Evolutionary conservation across 2,888 invertebrate species (phyloP), one percentile per base, ranked within the genome.

Genomic region (Apoda limacodes): DNA sequence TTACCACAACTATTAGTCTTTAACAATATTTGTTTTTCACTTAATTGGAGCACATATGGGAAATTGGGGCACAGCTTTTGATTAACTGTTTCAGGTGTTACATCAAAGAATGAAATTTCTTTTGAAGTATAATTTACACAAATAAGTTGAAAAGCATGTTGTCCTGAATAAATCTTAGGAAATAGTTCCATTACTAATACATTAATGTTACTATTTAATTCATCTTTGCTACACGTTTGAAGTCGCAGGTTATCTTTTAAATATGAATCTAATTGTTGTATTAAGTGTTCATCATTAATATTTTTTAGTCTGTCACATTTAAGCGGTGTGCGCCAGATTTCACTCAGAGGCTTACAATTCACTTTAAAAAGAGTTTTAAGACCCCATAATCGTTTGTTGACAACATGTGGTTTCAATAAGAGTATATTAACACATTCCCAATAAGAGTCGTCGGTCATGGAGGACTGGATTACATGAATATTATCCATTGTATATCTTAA

Each of bases 341-440:
- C 9, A 21, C 9, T 10, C n/a, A 30, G 22, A 25, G 48, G 34
- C 30, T 38, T 47, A 32, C 46, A 56, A 25, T 15, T 20, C 23
- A 32, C 32, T 41, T 42, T 55, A 30, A 45, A 46, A 48, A 67
- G 54, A 33, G 59, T 40, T 50, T 67, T 81, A 28, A 55, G 55
- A 9, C 86, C 87, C 60, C 86, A 84, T 52, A 92, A 68, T 56
- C 88, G 85, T 48, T 87, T 86, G 62, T 92, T 91, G 4, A 90
- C 68, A 33, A 89, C 81, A 56, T 91, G 89, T 28, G 90, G 88
- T 58, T 88, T 88, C 32, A 68, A 75, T 34, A 88, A 58, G 54
- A 88, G 84, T 41, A 92, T 82, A 28, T 70, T 56, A 29, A 89
- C 60, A 1, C 86, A 78, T 36, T 82, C 71, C 87, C 88, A 90